Evolutionary conservation across 2,888 invertebrate genomes (phyloP).

Genomic region (Nasonovia ribisnigri): DNA sequence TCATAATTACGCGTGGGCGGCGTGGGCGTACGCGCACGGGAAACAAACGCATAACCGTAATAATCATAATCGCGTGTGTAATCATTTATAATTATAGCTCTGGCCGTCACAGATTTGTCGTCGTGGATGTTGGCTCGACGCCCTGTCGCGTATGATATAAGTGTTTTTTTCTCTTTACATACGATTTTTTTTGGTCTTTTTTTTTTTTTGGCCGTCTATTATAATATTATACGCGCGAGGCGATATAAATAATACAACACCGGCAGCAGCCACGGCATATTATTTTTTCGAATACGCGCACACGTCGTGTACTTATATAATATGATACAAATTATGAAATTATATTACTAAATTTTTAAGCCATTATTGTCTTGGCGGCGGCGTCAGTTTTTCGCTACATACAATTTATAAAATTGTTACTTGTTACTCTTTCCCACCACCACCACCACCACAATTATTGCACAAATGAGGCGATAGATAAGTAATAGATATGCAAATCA

Average conservation of each 20-base stretch:
- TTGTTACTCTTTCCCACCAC: no score
- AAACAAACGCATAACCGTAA: conserved; percentile 44
- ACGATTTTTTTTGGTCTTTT: neutral
- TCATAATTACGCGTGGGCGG: conserved; percentile 56
- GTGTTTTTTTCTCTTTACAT: conserved; percentile 8
- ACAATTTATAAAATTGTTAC: neutral
- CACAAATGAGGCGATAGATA: neutral
- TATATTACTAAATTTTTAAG: neutral
- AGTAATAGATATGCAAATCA: neutral
- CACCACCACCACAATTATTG: neutral
- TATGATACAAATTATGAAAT: neutral
- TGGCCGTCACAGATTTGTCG: conserved; percentile 55
- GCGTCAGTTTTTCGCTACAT: neutral
- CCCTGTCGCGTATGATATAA: neutral
- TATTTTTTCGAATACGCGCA: neutral
- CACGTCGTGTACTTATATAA: neutral
- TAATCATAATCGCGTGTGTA: conserved; percentile 56
- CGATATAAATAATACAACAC: conserved; percentile 37
- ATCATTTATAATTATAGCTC: conserved; percentile 60
- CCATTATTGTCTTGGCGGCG: neutral
- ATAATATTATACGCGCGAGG: neutral
- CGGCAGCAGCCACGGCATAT: neutral
- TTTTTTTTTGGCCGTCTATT: conserved; percentile 24
- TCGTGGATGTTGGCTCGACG: conserved; percentile 48
- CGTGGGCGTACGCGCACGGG: conserved; percentile 46